Evolutionary conservation across 2,797 vertebrate species (phyloP), one percentile per base, ranked within the genome.

Genomic region (Tachyglossus aculeatus): DNA sequence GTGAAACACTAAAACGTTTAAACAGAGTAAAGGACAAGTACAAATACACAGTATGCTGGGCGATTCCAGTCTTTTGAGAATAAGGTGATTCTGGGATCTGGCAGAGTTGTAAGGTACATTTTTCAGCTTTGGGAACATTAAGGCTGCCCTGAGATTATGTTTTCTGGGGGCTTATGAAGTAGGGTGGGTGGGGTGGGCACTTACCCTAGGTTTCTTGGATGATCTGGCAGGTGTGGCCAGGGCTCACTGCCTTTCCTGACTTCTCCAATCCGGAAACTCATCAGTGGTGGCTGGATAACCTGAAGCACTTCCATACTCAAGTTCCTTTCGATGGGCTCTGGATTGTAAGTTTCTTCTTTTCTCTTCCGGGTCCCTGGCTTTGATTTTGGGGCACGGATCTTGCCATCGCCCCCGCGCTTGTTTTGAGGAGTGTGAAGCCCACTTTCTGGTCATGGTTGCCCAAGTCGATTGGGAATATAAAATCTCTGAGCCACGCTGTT

Each of bases 261-360:
- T 97, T 97, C 82, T 95, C 95, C 36, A 85, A 94, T 77, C 85
- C 90, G 0, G 91, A 87, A 45, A 93, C 96, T 0, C 91, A 96
- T 1, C 91, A 93, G 32, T 97, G 96, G 96, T 97, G 96, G 96
- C 92, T 93, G 40, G 93, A 96, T 29, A 97, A 96, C 82, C 90
- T 97, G 14, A 85, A 91, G 82, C 86, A 29, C 19, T 95, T 95
- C 73, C 85, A 96, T 6, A 69, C 91, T 25, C 89, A 81, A 0
- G 91, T 97, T 25, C 91, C 92, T 0, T 97, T 96, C 16, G 95
- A 97, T 0, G 96, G 96, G 6, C 65, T 97, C 18, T 97, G 96
- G 96, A 96, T 97, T 0, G 96, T 97, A 91, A 94, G 96, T 91
- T 33, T 19, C 13, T 79, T 34, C 34, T 45, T 50, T n/a, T 27